Conservation (phyloP, 2,888 invertebrate species). For the Thecocarcelia acutangulata region DNA sequence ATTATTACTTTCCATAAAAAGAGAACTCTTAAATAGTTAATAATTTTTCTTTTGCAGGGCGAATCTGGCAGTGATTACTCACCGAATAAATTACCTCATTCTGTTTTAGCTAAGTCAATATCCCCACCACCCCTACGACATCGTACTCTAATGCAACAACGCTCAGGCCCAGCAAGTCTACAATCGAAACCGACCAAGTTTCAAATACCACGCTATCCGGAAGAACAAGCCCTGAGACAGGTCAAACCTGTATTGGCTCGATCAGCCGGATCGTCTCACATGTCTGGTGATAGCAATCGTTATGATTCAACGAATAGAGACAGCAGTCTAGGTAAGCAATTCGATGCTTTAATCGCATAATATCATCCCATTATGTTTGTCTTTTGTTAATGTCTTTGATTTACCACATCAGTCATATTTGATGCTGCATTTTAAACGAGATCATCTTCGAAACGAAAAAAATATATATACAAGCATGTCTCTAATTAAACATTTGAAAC, state of each 20-base stretch:
- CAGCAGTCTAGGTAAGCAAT: conserved; percentile 80
- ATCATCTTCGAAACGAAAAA: conserved; percentile 39
- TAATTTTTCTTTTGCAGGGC: conserved; percentile 81
- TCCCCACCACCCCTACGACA: conserved; percentile 82
- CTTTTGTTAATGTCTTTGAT: conserved; percentile 47
- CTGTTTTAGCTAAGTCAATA: conserved; percentile 81
- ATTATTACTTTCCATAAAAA: too few relatives aligned
- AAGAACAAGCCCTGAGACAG: conserved; percentile 80
- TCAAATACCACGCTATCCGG: conserved; percentile 81
- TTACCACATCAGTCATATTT: conserved; percentile 68
- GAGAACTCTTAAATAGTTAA: neutral
- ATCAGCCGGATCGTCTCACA: conserved; percentile 74
- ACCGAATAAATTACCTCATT: conserved; percentile 83
- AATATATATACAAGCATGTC: conserved; percentile 36
- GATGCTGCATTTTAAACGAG: conserved; percentile 69
- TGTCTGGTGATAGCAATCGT: conserved; percentile 73
- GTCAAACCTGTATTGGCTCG: conserved; percentile 77
- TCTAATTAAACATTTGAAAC: conserved; percentile 30
- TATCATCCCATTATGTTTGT: conserved; percentile 29
- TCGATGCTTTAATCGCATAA: neutral
- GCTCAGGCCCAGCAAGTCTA: conserved; percentile 80
- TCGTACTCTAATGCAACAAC: conserved; percentile 81
- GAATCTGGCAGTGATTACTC: conserved; percentile 87
- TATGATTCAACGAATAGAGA: conserved; percentile 79
- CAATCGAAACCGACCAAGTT: conserved; percentile 81